Conservation (phyloP, 2,888 invertebrate genomes). For the Melangyna quadrimaculata region DNA sequence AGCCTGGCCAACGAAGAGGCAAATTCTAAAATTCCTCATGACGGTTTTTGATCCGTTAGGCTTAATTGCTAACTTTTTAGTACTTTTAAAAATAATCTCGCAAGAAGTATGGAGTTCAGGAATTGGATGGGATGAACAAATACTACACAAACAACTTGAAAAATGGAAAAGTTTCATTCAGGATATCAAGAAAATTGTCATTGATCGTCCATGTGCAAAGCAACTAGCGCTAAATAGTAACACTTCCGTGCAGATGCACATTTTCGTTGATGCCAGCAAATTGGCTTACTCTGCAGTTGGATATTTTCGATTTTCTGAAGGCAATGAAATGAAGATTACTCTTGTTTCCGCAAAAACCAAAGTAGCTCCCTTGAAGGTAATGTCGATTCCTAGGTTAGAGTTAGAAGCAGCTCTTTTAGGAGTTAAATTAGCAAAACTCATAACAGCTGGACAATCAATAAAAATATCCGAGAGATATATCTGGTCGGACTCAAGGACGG, state of each 20-base stretch:
- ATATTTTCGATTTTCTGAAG: neutral
- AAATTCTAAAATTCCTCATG: constrained; percentile 14
- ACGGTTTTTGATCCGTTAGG: neutral
- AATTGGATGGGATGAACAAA: neutral
- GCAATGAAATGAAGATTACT: neutral
- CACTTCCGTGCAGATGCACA: neutral
- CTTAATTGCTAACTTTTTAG: neutral
- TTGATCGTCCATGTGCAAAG: too few relatives aligned
- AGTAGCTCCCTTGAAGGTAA: neutral
- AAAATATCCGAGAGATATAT: neutral
- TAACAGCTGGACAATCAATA: neutral
- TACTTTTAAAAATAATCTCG: neutral
- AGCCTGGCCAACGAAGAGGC: neutral
- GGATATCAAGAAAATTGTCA: neutral
- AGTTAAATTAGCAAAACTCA: neutral
- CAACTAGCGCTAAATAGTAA: too few relatives aligned
- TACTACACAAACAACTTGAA: neutral
- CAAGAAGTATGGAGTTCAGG: neutral
- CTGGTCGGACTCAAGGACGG: too few relatives aligned
- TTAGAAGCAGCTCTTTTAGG: neutral
- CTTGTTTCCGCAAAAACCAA: neutral
- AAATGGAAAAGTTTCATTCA: neutral
- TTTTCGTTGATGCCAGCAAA: too few relatives aligned
- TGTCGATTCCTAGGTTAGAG: neutral
- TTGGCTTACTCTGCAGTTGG: neutral